Conservation (phyloP, 1,140 invertebrate genomes). For the Lamellibrachia luymesi region DNA sequence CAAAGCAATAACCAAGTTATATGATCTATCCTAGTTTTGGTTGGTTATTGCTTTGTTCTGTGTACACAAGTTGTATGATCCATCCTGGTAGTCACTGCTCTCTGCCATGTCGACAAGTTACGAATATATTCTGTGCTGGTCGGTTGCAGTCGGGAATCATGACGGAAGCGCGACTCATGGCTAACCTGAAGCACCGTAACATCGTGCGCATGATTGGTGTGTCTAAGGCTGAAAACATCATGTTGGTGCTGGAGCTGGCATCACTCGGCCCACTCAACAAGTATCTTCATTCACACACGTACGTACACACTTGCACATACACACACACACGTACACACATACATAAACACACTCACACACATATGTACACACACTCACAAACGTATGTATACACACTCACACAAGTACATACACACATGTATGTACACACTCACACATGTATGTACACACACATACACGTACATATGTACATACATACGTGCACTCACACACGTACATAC, state of each 20-base stretch:
- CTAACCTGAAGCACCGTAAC: slow-evolving; percentile 55
- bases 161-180: slow-evolving; percentile 59
- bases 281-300: slow-evolving; percentile 41
- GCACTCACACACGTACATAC: too few relatives aligned
- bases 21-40: too few relatives aligned
- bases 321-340: background rate
- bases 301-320: background rate
- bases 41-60: too few relatives aligned
- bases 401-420: background rate
- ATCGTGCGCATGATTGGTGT: slow-evolving; percentile 60
- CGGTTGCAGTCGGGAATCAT: slow-evolving; percentile 54
- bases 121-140: background rate
- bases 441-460: background rate
- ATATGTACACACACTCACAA: background rate
- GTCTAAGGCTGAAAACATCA: slow-evolving; percentile 56
- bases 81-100: background rate
- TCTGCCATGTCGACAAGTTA: background rate
- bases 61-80: background rate
- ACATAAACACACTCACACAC: background rate
- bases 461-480: background rate
- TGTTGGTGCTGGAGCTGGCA: slow-evolving; percentile 61
- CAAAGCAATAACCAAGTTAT: too few relatives aligned
- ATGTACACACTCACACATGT: background rate
- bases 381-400: background rate
- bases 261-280: slow-evolving; percentile 59